phyloP scores from a whole-genome alignment of 2,888 invertebrate species.

The Alitta virens region DNA sequence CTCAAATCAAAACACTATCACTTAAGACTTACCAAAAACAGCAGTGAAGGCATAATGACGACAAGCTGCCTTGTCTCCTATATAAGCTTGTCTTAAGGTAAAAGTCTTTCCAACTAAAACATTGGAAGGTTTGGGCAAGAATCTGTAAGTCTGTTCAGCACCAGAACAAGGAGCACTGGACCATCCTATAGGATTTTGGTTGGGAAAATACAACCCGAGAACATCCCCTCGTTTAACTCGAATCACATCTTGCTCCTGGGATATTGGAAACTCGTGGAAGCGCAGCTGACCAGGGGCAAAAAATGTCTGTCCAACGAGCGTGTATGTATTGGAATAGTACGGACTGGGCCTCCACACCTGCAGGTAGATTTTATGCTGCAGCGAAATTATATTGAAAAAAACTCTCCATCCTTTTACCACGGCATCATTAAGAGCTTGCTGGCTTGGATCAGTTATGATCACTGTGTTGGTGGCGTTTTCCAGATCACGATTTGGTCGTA shows the following conservation, averaged over 20 bases:
- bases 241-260: conserved; percentile 6
- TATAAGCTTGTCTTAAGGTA: conserved; percentile 16
- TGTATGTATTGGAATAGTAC: conserved; percentile 17
- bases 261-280: conserved; percentile 20
- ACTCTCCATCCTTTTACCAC: conserved; percentile 30
- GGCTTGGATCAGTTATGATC: conserved; percentile 29
- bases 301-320: conserved; percentile 29
- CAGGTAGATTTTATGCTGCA: conserved; percentile 24
- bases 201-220: conserved; percentile 30
- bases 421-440: conserved; percentile 25
- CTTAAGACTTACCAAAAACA: conserved; percentile 30
- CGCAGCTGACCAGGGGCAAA: conserved; percentile 27
- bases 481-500: conserved; percentile 24
- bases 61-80: conserved; percentile 21
- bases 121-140: background rate
- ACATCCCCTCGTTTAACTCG: conserved; percentile 26
- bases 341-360: conserved; percentile 17
- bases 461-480: conserved; percentile 16
- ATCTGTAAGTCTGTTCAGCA: conserved; percentile 18
- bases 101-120: conserved; percentile 19
- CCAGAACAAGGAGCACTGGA: conserved; percentile 30
- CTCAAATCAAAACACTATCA: no score
- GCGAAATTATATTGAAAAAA: conserved; percentile 29
- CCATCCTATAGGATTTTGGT: conserved; percentile 29
- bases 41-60: conserved; percentile 33